Percentiles rank a stretch among this genome's conserved stretches.
These are phyloP conservation scores for Cebidichthys violaceus DNA, from an alignment of 2,113 vertebrate species.

Conservation along the genomic window DNA sequence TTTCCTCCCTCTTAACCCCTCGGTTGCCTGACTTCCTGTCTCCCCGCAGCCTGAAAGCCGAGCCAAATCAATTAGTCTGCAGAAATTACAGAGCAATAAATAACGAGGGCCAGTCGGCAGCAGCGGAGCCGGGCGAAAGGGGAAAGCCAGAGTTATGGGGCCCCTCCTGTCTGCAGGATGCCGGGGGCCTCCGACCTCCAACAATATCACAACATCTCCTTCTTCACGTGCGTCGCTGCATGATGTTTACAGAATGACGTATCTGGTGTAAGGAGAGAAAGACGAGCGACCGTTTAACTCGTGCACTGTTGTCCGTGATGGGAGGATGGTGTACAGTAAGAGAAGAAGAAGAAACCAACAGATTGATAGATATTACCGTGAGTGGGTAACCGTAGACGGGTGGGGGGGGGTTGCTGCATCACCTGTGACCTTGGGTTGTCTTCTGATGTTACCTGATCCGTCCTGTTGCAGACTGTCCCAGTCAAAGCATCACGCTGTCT, in stretches of 20 bases:
- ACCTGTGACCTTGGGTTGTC: conserved; percentile 38
- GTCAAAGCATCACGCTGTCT: conserved; percentile 38
- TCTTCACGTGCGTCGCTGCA: conserved; percentile 38
- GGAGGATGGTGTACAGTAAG: neutral
- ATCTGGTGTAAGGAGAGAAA: conserved; percentile 33
- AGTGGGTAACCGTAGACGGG: conserved; percentile 41
- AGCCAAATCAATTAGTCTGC: conserved; percentile 83
- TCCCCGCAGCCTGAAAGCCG: conserved; percentile 76
- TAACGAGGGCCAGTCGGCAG: conserved; percentile 70
- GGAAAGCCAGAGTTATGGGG: conserved; percentile 64
- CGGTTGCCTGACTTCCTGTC: conserved; percentile 68
- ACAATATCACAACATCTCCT: conserved; percentile 49
- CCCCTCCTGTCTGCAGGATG: conserved; percentile 70
- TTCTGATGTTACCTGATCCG: conserved; percentile 74
- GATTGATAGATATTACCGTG: neutral
- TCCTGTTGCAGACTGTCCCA: conserved; percentile 65
- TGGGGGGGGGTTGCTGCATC: conserved; percentile 23
- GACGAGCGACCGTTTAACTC: neutral
- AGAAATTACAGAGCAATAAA: conserved; percentile 84
- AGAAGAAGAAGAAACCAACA: neutral
- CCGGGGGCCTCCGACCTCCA: conserved; percentile 38
- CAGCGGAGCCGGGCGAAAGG: conserved; percentile 50
- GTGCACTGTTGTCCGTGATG: neutral
- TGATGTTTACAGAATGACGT: conserved; percentile 27
- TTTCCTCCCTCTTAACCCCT: conserved; percentile 42